A percentile compares a stretch with the other conserved stretches of the same genome.
Conservation (phyloP, 2,797 vertebrate genomes). For the Clarias fuscus region DNA sequence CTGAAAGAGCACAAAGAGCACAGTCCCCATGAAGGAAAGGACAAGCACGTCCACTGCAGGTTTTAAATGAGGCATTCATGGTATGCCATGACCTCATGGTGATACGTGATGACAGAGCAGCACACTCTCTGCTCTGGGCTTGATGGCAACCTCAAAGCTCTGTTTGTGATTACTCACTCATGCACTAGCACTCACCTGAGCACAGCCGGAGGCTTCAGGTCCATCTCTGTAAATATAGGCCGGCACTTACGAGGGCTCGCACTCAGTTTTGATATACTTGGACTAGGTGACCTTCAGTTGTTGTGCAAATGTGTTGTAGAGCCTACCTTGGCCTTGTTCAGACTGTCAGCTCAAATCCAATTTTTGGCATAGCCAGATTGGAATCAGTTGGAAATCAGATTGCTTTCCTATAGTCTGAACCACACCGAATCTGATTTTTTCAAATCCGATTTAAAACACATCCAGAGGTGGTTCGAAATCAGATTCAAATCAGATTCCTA, state of each 20-base stretch:
- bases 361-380: no score
- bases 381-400: no score
- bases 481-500: no score
- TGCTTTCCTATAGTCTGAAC: no score
- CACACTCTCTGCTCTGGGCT: conserved; percentile 21
- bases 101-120: conserved; percentile 42
- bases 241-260: conserved; percentile 1
- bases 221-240: conserved; percentile 24
- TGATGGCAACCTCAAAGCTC: conserved; percentile 25
- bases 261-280: conserved; percentile 12
- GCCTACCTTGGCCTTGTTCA: no score
- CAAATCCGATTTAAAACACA: no score
- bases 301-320: neutral
- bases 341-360: no score
- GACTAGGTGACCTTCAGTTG: conserved; percentile 28
- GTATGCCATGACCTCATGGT: conserved; percentile 31
- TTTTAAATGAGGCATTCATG: conserved; percentile 35
- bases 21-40: conserved; percentile 1
- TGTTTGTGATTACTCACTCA: conserved; percentile 36
- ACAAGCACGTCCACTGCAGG: conserved; percentile 19
- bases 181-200: conserved; percentile 41
- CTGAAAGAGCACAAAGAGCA: conserved; percentile 8
- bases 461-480: no score
- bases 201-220: conserved; percentile 6
- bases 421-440: no score